A percentile compares a stretch with the other conserved stretches of the same genome.
Conservation (phyloP, 2,113 vertebrate species). For the Psammodynastes pulverulentus region DNA sequence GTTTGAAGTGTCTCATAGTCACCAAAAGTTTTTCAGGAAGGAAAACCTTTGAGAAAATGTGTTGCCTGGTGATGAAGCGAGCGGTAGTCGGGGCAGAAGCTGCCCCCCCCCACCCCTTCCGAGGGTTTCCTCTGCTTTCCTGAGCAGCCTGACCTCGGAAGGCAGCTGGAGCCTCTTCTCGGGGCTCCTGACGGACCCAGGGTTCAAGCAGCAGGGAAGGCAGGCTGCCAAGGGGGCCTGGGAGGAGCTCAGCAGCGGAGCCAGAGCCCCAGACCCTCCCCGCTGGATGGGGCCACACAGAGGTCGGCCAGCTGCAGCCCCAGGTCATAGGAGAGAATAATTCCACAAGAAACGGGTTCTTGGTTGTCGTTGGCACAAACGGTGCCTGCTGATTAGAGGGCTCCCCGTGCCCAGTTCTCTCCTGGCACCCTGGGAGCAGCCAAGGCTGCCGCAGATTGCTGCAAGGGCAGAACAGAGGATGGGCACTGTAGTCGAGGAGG, state of each 20-base stretch:
- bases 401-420: neutral
- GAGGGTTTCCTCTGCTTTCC: neutral
- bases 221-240: neutral
- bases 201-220: neutral
- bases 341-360: neutral
- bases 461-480: neutral
- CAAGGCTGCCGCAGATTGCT: neutral
- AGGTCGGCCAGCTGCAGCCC: neutral
- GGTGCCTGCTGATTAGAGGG: neutral
- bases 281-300: neutral
- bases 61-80: neutral
- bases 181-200: too few relatives aligned
- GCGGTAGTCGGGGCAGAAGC: neutral
- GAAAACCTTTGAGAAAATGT: neutral
- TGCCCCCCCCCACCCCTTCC: neutral
- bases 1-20: too few relatives aligned
- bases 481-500: neutral
- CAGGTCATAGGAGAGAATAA: neutral
- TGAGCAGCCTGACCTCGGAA: neutral
- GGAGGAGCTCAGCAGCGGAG: neutral
- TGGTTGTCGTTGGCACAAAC: neutral
- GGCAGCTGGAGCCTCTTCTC: neutral
- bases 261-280: neutral
- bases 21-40: too few relatives aligned
- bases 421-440: neutral